These are phyloP conservation scores for Frankliniella fusca DNA, from an alignment of 2,888 invertebrate species.

Conservation along the genomic window DNA sequence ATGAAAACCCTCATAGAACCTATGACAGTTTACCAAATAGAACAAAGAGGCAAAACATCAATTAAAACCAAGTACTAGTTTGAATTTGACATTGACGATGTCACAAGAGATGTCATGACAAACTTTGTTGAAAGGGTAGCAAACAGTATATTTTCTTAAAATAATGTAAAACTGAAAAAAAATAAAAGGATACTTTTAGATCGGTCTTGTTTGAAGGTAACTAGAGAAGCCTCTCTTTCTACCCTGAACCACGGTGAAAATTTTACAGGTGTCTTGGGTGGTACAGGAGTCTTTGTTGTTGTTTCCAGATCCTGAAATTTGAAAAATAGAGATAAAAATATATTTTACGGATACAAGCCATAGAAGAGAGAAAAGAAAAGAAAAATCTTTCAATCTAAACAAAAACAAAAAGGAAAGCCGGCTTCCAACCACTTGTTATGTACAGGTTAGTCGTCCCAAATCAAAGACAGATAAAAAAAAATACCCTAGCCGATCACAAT, in stretches of 20 bases:
- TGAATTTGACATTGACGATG: no score
- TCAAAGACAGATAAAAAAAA: not conserved
- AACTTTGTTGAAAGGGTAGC: no score
- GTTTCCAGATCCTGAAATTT: not conserved
- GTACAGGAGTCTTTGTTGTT: not conserved
- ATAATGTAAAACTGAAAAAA: not conserved
- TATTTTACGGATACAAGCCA: no score
- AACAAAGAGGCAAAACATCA: no score
- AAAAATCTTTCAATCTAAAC: not conserved
- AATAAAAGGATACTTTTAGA: conserved; percentile 8
- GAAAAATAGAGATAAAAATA: not conserved
- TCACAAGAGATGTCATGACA: no score
- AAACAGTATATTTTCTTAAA: not conserved
- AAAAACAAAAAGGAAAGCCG: not conserved
- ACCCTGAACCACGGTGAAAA: not conserved
- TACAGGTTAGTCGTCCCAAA: not conserved
- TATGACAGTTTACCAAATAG: no score
- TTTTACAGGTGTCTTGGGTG: not conserved
- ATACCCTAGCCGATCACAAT: not conserved
- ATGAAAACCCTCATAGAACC: not conserved
- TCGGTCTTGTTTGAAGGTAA: not conserved
- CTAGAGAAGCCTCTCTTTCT: conserved; percentile 6
- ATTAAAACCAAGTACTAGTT: no score
- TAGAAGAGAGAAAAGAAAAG: not conserved
- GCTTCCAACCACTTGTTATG: conserved; percentile 9